Evolutionary conservation across 2,113 vertebrate species (phyloP), one percentile per base, ranked within the genome.

Genomic region (Ptychochromis oligacanthus): DNA sequence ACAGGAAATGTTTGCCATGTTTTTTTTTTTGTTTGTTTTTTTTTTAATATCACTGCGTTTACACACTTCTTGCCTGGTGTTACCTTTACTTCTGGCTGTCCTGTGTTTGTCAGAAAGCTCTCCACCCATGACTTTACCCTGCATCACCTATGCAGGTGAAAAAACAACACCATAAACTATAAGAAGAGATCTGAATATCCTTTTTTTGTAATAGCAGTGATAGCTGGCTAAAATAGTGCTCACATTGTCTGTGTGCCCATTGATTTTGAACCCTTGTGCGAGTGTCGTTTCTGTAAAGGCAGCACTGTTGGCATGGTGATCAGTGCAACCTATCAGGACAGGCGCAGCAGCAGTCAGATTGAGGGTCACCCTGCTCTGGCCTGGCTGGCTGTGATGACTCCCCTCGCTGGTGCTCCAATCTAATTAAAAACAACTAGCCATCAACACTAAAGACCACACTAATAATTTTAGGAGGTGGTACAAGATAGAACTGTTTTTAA

Each of bases 261-360:
- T 95, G 88, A 89, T 93, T 93, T 88, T 93, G 22, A 92, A 74
- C 52, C 49, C 91, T 81, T 94, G 94, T 80, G 91, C 20, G n/a
- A 92, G 88, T 8, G 90, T 0, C 56, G 76, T 91, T 56, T 93
- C 93, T 54, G 95, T 3, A 60, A 82, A 91, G 91, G 38, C 34
- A 1, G 86, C 80, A 81, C 95, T 91, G 92, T 93, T 95, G 86
- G 95, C 93, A 93, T 95, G 95, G 87, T 93, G 96, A 93, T 97
- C 96, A 43, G 96, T 87, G 70, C 94, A 94, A 96, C 97, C 97
- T 95, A 96, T 95, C 96, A 97, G 95, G 95, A 96, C 93, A 87
- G 96, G 96, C 94, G 91, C 95, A 91, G 96, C 88, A 94, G 96
- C 93, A 89, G 97, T 98, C 94, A 99, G 96, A 97, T 98, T 97